Evolutionary conservation across 2,113 vertebrate genomes (phyloP).

Genomic region (Poecilia latipinna): DNA sequence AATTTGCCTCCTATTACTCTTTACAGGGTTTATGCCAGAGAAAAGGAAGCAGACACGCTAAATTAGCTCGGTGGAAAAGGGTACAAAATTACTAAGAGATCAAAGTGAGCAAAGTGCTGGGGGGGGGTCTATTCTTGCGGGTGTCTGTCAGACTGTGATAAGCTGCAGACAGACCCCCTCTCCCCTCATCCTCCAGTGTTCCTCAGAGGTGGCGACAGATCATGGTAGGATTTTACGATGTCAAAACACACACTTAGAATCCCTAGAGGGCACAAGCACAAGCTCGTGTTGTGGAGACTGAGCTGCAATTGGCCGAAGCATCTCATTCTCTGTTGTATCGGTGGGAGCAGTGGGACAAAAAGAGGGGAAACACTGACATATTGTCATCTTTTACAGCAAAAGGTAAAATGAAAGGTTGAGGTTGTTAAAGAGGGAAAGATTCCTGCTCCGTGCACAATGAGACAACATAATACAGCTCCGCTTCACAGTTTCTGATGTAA

Average conservation of each 20-base stretch:
- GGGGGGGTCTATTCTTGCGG: slow-evolving; percentile 17
- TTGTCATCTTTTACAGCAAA: not conserved
- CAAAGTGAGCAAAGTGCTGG: slow-evolving; percentile 31
- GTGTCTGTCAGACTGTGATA: slow-evolving; percentile 56
- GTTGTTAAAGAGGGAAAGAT: not conserved
- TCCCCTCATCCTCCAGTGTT: not conserved
- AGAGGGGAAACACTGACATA: not conserved
- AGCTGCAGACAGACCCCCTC: slow-evolving; percentile 34
- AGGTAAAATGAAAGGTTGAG: not conserved
- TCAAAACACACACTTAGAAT: slow-evolving; percentile 22
- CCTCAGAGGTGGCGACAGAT: slow-evolving; percentile 44
- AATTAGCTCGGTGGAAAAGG: slow-evolving; percentile 50
- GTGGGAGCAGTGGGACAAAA: not conserved
- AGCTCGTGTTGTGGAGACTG: not conserved
- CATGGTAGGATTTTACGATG: slow-evolving; percentile 4
- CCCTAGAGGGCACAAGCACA: slow-evolving; percentile 1
- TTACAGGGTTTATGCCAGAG: slow-evolving; percentile 18
- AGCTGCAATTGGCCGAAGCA: not conserved
- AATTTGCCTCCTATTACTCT: slow-evolving; percentile 18
- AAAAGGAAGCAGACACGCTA: slow-evolving; percentile 53
- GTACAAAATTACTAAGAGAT: slow-evolving; percentile 45
- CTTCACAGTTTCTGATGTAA: not conserved
- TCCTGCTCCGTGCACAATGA: not conserved
- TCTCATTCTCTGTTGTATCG: not conserved
- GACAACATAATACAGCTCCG: not conserved